A percentile compares a stretch with the other conserved stretches of the same genome.
These are phyloP conservation scores for Torymus tubicola DNA, from an alignment of 2,888 invertebrate species.

Conservation along the genomic window DNA sequence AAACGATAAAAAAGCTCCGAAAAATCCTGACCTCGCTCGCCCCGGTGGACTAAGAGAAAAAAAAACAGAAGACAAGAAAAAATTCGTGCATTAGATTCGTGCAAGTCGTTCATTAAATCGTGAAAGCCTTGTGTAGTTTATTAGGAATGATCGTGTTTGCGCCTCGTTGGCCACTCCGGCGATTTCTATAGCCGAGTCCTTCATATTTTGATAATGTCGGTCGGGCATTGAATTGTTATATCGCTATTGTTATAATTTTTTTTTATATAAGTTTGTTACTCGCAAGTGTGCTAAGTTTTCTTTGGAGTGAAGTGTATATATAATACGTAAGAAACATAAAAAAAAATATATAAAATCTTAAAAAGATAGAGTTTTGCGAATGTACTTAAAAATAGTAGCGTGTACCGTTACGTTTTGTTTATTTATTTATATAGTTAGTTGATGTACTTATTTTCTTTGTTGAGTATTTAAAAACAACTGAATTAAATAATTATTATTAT, in stretches of 20 bases:
- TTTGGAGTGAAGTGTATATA: conserved; percentile 23
- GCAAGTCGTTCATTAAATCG: conserved; percentile 69
- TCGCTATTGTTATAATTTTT: neutral
- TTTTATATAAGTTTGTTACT: conserved; percentile 18
- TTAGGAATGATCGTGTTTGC: conserved; percentile 62
- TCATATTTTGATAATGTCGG: neutral
- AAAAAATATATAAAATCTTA: conserved; percentile 32
- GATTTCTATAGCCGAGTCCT: conserved; percentile 34
- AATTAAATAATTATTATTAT: no score
- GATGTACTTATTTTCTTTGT: conserved; percentile 24
- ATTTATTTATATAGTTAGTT: conserved; percentile 29
- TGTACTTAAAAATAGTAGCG: conserved; percentile 1
- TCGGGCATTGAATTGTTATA: neutral
- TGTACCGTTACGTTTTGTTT: conserved; percentile 22
- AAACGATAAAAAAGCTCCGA: conserved; percentile 33
- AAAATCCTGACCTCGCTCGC: conserved; percentile 60
- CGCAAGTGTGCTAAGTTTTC: conserved; percentile 33
- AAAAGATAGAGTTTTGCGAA: conserved; percentile 19
- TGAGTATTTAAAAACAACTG: neutral
- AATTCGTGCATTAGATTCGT: conserved; percentile 71
- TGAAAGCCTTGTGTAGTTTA: conserved; percentile 72
- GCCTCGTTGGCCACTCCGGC: conserved; percentile 28
- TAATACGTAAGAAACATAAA: conserved; percentile 11
- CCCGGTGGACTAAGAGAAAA: conserved; percentile 60
- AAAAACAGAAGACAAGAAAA: conserved; percentile 59